Percentiles rank a stretch among this genome's conserved stretches.
phyloP scores from a whole-genome alignment of 2,113 vertebrate genomes.

The Calyptommatus sinebrachiatus region DNA sequence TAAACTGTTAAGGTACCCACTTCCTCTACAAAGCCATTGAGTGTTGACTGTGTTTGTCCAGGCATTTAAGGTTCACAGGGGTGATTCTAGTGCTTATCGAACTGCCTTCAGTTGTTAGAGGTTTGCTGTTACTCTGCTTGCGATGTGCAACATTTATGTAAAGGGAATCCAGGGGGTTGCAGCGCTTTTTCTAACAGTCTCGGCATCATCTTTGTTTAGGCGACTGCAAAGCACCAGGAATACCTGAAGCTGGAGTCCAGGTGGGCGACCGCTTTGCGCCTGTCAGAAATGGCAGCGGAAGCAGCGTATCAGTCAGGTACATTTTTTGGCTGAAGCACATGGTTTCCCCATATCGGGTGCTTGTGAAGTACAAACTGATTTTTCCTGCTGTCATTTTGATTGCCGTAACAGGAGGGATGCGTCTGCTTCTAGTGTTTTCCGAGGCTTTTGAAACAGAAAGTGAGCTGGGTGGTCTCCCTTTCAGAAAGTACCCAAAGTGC shows the following conservation, averaged over 20 bases:
- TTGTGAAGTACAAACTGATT: background rate
- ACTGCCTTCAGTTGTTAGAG: no score
- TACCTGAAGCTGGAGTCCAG: constrained; percentile 73
- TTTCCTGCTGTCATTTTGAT: background rate
- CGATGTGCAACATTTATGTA: background rate
- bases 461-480: background rate
- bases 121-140: background rate
- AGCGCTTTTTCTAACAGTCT: background rate
- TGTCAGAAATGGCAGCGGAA: constrained; percentile 81
- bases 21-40: background rate
- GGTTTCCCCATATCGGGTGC: no score
- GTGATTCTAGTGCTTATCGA: background rate
- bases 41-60: background rate
- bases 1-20: no score
- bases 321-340: background rate
- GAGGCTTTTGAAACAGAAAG: background rate
- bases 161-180: background rate
- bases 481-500: background rate
- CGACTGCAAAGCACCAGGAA: constrained; percentile 72
- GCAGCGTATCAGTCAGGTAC: constrained; percentile 77
- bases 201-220: constrained; percentile 43
- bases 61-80: background rate
- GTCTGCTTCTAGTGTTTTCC: background rate
- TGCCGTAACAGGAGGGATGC: background rate
- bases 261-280: constrained; percentile 74